Evolutionary conservation across 2,888 invertebrate genomes (phyloP).

Genomic region (Automeris io): DNA sequence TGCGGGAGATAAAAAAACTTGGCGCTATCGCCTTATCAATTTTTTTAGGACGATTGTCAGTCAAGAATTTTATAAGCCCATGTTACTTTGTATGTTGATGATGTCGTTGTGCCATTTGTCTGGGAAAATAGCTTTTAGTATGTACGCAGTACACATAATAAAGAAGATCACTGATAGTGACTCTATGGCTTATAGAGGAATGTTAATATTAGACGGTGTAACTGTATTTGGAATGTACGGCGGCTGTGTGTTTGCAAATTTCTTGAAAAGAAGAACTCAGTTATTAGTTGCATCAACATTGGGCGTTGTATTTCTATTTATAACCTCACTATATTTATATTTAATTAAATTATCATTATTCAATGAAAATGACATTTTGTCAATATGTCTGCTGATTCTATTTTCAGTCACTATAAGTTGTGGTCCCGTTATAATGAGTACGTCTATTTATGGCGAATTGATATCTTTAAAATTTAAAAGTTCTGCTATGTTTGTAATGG

Average conservation of each 20-base stretch:
- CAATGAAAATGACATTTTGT: conserved; percentile 5
- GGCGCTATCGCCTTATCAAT: too few species aligned
- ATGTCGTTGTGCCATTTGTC: conserved; percentile 21
- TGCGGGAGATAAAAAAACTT: not conserved
- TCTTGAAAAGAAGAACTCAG: conserved; percentile 13
- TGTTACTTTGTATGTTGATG: conserved; percentile 13
- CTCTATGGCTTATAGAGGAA: conserved; percentile 19
- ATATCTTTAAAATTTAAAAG: conserved; percentile 13
- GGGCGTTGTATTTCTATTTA: conserved; percentile 4
- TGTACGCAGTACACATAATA: conserved; percentile 25
- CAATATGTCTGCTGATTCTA: conserved; percentile 4
- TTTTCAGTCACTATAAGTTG: conserved; percentile 10
- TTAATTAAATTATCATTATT: conserved; percentile 4
- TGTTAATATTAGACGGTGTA: conserved; percentile 26
- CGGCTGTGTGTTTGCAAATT: conserved; percentile 15
- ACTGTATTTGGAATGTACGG: conserved; percentile 21
- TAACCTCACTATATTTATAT: conserved; percentile 9
- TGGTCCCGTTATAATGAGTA: conserved; percentile 9
- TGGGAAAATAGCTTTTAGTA: conserved; percentile 22
- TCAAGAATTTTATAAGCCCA: conserved; percentile 22
- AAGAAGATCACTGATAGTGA: conserved; percentile 20
- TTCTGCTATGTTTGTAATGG: conserved; percentile 17
- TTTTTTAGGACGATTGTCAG: too few species aligned
- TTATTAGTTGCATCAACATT: conserved; percentile 1
- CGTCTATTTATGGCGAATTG: conserved; percentile 8